These are phyloP conservation scores for Pelmatolapia mariae DNA, from an alignment of 2,113 vertebrate genomes.

Conservation along the genomic window DNA sequence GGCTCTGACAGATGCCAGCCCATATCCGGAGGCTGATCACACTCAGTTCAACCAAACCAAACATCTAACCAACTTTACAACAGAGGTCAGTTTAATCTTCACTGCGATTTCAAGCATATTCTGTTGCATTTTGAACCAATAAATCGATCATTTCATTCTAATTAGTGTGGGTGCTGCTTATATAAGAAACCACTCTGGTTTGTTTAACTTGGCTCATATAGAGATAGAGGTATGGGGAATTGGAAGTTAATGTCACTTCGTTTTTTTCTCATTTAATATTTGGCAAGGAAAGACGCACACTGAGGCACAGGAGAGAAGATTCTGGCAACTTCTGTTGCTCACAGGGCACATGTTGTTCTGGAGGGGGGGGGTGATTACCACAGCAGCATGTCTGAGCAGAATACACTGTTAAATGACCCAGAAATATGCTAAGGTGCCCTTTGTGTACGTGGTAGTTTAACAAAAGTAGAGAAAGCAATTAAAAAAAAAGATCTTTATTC, in stretches of 20 bases:
- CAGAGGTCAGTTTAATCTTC: slow-evolving; percentile 33
- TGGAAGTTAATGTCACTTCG: background rate
- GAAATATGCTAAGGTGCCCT: background rate
- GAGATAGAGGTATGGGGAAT: background rate
- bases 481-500: background rate
- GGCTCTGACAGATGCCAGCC: slow-evolving; percentile 21
- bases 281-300: slow-evolving; percentile 19
- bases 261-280: slow-evolving; percentile 25
- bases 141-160: background rate
- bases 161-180: background rate
- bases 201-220: background rate
- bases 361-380: background rate
- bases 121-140: background rate
- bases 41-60: slow-evolving; percentile 11
- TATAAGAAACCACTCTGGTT: background rate
- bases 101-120: background rate
- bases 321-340: slow-evolving; percentile 11
- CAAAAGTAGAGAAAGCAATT: background rate
- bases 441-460: background rate
- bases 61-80: background rate
- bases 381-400: background rate
- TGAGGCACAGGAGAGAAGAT: slow-evolving; percentile 7
- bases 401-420: background rate
- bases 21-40: background rate
- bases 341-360: slow-evolving; percentile 11